Base-by-base conservation (phyloP, 2,113 vertebrate species). In the Microtus montanus region DNA sequence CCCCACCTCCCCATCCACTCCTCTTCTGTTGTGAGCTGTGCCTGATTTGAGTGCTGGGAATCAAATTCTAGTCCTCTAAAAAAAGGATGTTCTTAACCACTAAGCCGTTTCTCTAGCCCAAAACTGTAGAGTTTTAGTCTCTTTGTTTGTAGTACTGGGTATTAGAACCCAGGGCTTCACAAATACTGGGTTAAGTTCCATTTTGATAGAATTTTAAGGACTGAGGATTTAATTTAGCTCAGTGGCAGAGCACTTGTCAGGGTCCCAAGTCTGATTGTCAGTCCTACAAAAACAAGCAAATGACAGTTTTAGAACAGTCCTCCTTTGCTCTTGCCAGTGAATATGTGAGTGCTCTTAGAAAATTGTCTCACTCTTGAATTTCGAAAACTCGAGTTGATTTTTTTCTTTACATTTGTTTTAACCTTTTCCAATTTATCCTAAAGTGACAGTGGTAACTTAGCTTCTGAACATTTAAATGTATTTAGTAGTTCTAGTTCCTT, bases 391-490 rank as follows among this genome's bases (percentile, higher is more conserved):
- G 24, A 91, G 77, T 86, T 92, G 49, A n/a, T 95, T 79, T 94
- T 95, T 58, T 58, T n/a, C 0, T 28, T 92, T 97, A 11, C 63
- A 96, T 97, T 94, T 80, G 33, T 58, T 68, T 87, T 89, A 17
- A 66, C 44, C 15, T 92, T 92, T 96, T 96, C 7, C 95, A 74
- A 68, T 54, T 44, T 5, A 8, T 70, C 41, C 70, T 95, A 17
- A 93, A 61, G 11, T 94, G 24, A 82, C 94, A 85, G 10, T 35
- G 77, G 15, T 96, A 87, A n/a, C 93, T 96, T 95, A 77, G 68
- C 38, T 10, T 93, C 91, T 89, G 28, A 95, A 30, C 35, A 79
- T 92, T 91, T 66, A 84, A 93, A 71, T 92, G 13, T 74, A 5
- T 70, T 89, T 93, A 74, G 77, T 87, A 35, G 17, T 87, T 96